Evolutionary conservation across 2,888 invertebrate genomes (phyloP).

Genomic region (Lasiommata megera): DNA sequence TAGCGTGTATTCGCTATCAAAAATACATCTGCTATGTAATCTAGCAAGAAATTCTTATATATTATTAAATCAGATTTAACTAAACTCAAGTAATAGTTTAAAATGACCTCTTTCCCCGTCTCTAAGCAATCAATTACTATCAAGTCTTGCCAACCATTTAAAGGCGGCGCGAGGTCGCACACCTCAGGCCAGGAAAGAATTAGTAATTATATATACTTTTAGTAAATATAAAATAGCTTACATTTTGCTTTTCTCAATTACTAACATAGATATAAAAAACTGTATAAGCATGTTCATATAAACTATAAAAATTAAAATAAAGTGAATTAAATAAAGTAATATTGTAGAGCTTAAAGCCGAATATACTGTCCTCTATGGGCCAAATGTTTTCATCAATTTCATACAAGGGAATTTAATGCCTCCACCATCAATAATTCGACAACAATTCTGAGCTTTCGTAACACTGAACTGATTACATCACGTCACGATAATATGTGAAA

Average conservation of each 20-base stretch:
- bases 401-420: slow-evolving; percentile 1
- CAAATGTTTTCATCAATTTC: background rate
- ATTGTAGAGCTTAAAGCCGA: too few species aligned
- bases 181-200: slow-evolving; percentile 22
- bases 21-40: too few species aligned
- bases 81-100: slow-evolving; percentile 1
- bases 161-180: slow-evolving; percentile 23
- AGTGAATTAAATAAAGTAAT: too few species aligned
- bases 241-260: too few species aligned
- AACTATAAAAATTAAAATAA: too few species aligned
- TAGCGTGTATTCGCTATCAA: too few species aligned
- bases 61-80: background rate
- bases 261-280: too few species aligned
- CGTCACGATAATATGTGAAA: slow-evolving; percentile 21
- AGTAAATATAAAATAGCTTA: too few species aligned
- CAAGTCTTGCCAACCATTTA: slow-evolving; percentile 27
- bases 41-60: background rate
- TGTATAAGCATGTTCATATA: too few species aligned
- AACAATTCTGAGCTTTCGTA: slow-evolving; percentile 21
- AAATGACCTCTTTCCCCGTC: slow-evolving; percentile 19
- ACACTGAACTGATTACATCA: slow-evolving; percentile 27
- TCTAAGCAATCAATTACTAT: slow-evolving; percentile 18
- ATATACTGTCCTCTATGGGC: background rate
- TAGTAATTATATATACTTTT: too few species aligned
- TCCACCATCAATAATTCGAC: slow-evolving; percentile 9